These are phyloP conservation scores for Peromyscus aztecus DNA, from an alignment of 2,797 vertebrate species.

Conservation along the genomic window DNA sequence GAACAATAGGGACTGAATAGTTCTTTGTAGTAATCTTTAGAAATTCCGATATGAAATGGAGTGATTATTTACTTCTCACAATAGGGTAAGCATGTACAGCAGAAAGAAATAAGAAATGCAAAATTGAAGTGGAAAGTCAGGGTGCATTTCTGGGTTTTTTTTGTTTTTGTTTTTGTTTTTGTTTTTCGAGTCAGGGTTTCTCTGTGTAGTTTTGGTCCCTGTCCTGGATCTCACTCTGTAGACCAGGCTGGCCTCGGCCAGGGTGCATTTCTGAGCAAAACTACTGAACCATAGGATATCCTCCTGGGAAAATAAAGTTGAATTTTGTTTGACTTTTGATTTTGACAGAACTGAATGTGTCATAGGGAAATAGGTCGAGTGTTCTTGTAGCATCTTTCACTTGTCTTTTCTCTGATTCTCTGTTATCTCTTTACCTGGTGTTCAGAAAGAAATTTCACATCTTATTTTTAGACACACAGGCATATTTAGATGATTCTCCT, in stretches of 20 bases:
- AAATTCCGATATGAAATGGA: slow-evolving; percentile 37
- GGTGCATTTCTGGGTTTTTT: neutral
- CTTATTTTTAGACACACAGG: neutral
- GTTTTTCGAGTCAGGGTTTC: too few relatives aligned
- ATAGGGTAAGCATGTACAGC: neutral
- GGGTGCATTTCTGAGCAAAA: slow-evolving; percentile 1
- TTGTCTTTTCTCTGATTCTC: slow-evolving; percentile 49
- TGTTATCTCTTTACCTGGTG: slow-evolving; percentile 41
- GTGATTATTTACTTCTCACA: slow-evolving; percentile 20
- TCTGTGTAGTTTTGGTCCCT: too few relatives aligned
- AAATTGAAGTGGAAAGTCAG: neutral
- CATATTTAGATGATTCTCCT: slow-evolving; percentile 3
- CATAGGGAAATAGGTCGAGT: slow-evolving; percentile 32
- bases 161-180: too few relatives aligned
- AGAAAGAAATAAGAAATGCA: slow-evolving; percentile 38
- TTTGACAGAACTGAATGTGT: slow-evolving; percentile 21
- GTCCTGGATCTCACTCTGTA: too few relatives aligned
- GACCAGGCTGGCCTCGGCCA: too few relatives aligned
- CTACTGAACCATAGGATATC: neutral
- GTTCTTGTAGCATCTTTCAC: slow-evolving; percentile 8
- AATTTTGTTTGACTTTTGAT: slow-evolving; percentile 44
- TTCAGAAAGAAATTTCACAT: slow-evolving; percentile 56
- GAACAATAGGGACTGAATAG: neutral
- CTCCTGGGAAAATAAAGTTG: slow-evolving; percentile 6
- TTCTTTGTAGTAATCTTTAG: neutral